phyloP scores from a whole-genome alignment of 2,888 invertebrate genomes.

The Ceraclea dissimilis region DNA sequence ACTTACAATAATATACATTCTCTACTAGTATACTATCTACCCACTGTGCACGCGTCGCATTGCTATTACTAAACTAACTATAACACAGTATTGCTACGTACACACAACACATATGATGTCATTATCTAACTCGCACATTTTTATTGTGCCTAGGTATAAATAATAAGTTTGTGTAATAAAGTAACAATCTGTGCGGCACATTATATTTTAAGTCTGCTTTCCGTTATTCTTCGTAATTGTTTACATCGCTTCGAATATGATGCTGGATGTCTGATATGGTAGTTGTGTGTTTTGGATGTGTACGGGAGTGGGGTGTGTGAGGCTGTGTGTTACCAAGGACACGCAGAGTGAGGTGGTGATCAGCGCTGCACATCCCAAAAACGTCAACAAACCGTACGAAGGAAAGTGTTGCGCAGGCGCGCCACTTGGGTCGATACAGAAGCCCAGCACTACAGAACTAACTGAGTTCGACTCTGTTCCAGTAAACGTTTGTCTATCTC shows the following conservation, averaged over 20 bases:
- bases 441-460: slow-evolving; percentile 32
- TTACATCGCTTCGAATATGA: slow-evolving; percentile 58
- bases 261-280: slow-evolving; percentile 50
- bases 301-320: slow-evolving; percentile 3
- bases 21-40: slow-evolving; percentile 23
- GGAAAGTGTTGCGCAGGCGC: slow-evolving; percentile 34
- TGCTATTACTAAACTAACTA: too few relatives aligned
- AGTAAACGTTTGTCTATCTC: neutral
- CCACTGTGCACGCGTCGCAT: too few relatives aligned
- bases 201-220: slow-evolving; percentile 58
- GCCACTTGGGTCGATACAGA: slow-evolving; percentile 32
- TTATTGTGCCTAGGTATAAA: too few relatives aligned
- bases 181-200: slow-evolving; percentile 55
- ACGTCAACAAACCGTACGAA: slow-evolving; percentile 17
- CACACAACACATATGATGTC: too few relatives aligned
- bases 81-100: too few relatives aligned
- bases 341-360: slow-evolving; percentile 15
- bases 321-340: slow-evolving; percentile 1
- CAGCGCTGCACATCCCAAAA: slow-evolving; percentile 20
- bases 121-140: too few relatives aligned
- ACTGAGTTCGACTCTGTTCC: slow-evolving; percentile 2
- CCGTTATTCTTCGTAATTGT: slow-evolving; percentile 62
- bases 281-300: slow-evolving; percentile 31
- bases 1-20: too few relatives aligned
- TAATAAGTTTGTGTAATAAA: slow-evolving; percentile 12